These are phyloP conservation scores for Pyrrhosoma nymphula DNA, from an alignment of 2,888 invertebrate genomes.

Conservation along the genomic window DNA sequence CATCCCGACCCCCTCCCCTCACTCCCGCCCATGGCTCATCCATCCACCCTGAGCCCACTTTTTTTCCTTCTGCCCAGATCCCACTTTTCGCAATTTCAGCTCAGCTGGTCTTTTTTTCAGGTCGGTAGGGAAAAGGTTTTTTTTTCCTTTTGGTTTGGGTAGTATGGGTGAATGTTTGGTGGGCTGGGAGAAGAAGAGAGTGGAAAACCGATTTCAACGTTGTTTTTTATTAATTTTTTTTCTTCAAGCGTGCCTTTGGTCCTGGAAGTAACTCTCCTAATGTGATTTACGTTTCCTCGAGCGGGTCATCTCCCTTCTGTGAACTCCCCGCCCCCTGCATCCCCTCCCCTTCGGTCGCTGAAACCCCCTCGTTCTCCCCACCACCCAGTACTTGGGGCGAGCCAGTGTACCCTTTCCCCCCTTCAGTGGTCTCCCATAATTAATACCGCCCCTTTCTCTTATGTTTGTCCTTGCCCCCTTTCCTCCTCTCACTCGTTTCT, in stretches of 20 bases:
- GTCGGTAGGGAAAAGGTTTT: conserved; percentile 37
- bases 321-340: background rate
- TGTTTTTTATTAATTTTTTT: background rate
- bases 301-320: conserved; percentile 29
- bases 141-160: background rate
- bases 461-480: background rate
- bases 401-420: background rate
- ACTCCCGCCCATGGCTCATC: background rate
- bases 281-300: conserved; percentile 43
- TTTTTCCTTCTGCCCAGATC: background rate
- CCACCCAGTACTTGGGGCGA: background rate
- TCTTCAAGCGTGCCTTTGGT: conserved; percentile 58
- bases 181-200: background rate
- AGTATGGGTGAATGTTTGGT: background rate
- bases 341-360: background rate
- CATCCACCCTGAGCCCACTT: background rate
- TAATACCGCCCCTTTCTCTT: conserved; percentile 13
- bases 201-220: conserved; percentile 50
- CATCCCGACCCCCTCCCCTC: background rate
- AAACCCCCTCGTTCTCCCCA: background rate
- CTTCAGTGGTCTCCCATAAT: conserved; percentile 24
- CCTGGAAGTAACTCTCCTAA: conserved; percentile 53
- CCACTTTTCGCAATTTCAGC: conserved; percentile 62
- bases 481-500: background rate
- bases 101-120: conserved; percentile 56